Evolutionary conservation across 2,113 vertebrate genomes (phyloP), one percentile per base, ranked within the genome.

Genomic region (Chaetura pelagica): DNA sequence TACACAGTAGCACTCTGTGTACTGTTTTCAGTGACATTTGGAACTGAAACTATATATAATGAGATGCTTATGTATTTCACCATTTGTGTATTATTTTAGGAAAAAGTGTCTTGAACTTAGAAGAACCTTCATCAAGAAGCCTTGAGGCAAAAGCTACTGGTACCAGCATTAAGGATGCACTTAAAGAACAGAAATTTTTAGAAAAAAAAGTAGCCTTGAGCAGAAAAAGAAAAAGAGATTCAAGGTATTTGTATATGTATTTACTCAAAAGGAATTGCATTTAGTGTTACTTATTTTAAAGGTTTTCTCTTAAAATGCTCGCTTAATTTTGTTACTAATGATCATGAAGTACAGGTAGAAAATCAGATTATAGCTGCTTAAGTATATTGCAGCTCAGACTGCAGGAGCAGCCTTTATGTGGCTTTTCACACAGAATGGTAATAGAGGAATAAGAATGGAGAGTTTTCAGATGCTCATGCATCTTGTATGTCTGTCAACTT

Each of bases 141-240:
- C 21, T 94, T 38, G 97, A 98, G 51, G 89, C 93, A 38, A 98
- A 98, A 97, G 35, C 88, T 86, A 59, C 94, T 71, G 84, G 95
- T 72, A 79, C 98, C 57, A 98, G 98, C 93, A 99, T 98, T 84
- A 99, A 99, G 96, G 99, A 99, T 94, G 99, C 98, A 30, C 99
- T 99, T 76, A 99, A 99, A 97, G 99, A 99, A 93, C 98, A 98
- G 94, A 99, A 99, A 87, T 98, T 99, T 97, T 98, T 99, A 96
- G 99, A 99, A 97, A 99, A 99, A 89, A 99, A 99, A 96, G 99
- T 99, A 97, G 99, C 99, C 40, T 96, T 99, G 84, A 99, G 98
- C 98, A 98, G 98, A 95, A 99, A 98, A 98, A 98, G 99, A 95
- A 99, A 98, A 93, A 98, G 98, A 89, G 98, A 99, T 94, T 98